phyloP scores from a whole-genome alignment of 2,888 invertebrate species.

The Netelia inedita region DNA sequence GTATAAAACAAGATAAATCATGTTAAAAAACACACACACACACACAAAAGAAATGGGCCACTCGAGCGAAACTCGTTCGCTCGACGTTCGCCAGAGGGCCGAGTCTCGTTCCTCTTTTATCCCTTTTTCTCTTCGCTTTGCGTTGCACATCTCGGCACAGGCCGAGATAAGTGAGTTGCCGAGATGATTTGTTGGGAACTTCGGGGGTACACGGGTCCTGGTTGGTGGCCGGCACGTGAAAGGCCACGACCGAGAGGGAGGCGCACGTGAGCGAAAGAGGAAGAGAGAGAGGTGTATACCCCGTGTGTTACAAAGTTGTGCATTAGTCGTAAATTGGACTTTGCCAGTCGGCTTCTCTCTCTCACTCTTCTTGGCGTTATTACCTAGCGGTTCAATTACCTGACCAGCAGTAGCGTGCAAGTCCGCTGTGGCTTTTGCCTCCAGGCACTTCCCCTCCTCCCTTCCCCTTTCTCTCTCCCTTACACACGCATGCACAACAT shows the following conservation, averaged over 20 bases:
- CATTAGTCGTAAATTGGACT: constrained; percentile 52
- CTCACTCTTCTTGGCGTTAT: background rate
- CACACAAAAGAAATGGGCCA: background rate
- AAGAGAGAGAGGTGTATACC: background rate
- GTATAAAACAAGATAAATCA: background rate
- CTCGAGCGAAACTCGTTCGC: background rate
- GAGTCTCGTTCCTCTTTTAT: background rate
- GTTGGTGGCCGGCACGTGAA: constrained; percentile 20
- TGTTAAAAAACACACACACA: background rate
- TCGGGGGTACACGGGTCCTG: background rate
- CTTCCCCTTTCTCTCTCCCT: constrained; percentile 1
- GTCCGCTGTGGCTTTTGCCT: constrained; percentile 57
- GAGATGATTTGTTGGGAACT: constrained; percentile 12
- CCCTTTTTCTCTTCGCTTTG: background rate
- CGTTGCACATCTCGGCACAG: background rate
- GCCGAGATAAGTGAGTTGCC: constrained; percentile 43
- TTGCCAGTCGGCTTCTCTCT: constrained; percentile 25
- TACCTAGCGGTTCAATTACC: constrained; percentile 50
- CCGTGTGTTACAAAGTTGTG: constrained; percentile 28
- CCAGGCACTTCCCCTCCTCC: background rate
- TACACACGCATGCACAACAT: background rate
- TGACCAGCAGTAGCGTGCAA: constrained; percentile 46
- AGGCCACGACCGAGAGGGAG: constrained; percentile 13
- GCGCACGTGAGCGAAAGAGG: background rate
- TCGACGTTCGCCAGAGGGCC: background rate